Conservation (phyloP, 2,113 vertebrate species). For the Megaceryle maxima region DNA sequence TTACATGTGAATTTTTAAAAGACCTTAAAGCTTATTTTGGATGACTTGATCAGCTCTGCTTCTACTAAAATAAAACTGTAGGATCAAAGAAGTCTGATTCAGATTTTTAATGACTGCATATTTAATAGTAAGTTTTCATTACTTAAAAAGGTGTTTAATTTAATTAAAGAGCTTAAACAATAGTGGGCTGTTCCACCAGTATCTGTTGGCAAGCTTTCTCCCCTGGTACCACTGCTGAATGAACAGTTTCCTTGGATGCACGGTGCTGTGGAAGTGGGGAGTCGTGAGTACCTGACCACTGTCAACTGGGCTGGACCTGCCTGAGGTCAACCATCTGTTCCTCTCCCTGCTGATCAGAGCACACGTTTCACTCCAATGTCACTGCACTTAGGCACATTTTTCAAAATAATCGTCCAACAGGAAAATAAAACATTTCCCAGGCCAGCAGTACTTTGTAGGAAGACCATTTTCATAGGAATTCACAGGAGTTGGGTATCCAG, state of each 20-base stretch:
- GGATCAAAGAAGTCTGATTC: neutral
- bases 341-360: neutral
- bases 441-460: neutral
- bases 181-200: neutral
- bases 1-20: neutral
- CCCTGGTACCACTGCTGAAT: neutral
- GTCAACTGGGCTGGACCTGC: neutral
- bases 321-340: neutral
- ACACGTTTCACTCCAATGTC: neutral
- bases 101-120: neutral
- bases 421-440: neutral
- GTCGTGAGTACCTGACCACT: neutral
- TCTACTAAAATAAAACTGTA: neutral
- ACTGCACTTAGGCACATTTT: neutral
- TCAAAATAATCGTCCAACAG: neutral
- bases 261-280: neutral
- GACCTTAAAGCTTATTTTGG: neutral
- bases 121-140: neutral
- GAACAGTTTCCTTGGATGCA: neutral
- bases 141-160: neutral
- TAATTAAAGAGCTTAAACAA: neutral
- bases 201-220: neutral
- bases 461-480: neutral
- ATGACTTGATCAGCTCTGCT: neutral
- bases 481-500: neutral